A percentile compares a stretch with the other conserved stretches of the same genome.
These are phyloP conservation scores for Sclerurus mexicanus DNA, from an alignment of 2,113 vertebrate genomes.

Conservation along the genomic window DNA sequence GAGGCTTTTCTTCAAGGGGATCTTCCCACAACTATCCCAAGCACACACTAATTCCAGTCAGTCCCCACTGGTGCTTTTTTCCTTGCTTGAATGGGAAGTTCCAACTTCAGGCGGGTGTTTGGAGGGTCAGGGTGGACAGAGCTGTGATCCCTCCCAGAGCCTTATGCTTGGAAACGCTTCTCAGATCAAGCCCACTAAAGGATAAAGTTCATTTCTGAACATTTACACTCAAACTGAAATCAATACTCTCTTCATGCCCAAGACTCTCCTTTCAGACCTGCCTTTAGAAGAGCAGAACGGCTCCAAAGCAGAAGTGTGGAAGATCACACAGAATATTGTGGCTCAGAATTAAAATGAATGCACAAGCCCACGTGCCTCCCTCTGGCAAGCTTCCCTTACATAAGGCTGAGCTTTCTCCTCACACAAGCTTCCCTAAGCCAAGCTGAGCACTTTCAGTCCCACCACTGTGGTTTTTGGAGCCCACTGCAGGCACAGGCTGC, in stretches of 20 bases:
- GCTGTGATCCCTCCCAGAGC: neutral
- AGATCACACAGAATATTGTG: neutral
- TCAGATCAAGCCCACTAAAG: neutral
- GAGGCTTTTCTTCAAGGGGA: neutral
- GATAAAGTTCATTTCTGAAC: neutral
- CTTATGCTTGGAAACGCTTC: neutral
- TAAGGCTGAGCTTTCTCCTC: neutral
- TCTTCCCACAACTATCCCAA: neutral
- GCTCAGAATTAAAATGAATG: neutral
- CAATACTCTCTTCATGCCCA: neutral
- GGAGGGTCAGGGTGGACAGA: neutral
- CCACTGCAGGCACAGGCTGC: neutral
- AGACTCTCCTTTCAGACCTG: neutral
- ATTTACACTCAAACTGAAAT: neutral
- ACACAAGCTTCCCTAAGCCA: neutral
- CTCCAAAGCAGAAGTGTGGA: neutral
- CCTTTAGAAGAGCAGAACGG: neutral
- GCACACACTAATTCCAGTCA: neutral
- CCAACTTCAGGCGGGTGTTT: neutral
- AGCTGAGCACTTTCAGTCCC: neutral
- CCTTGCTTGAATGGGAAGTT: neutral
- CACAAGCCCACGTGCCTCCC: neutral
- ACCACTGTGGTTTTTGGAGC: neutral
- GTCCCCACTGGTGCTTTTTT: neutral
- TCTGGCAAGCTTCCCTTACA: neutral